These are phyloP conservation scores for Harpagoxenus sublaevis DNA, from an alignment of 2,888 invertebrate species.

Conservation along the genomic window DNA sequence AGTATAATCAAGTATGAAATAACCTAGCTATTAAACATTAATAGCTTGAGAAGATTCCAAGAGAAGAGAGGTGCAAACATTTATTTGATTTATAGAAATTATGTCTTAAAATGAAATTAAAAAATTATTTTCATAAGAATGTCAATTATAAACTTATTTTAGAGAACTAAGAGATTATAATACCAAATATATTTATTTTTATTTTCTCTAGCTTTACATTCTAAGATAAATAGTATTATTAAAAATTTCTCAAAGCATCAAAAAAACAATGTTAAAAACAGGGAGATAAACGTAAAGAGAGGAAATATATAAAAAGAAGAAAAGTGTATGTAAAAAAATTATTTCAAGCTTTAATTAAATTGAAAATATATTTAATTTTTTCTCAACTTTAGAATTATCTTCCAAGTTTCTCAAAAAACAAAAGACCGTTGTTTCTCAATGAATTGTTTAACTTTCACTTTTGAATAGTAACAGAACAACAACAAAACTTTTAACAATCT, in stretches of 20 bases:
- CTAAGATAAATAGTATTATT: background rate
- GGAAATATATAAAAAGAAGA: background rate
- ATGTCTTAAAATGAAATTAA: background rate
- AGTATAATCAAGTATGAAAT: constrained; percentile 41
- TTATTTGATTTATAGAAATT: background rate
- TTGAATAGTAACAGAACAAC: background rate
- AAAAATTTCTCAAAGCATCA: background rate
- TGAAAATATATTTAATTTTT: constrained; percentile 2
- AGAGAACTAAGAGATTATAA: background rate
- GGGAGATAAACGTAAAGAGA: background rate
- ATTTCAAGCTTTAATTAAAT: background rate
- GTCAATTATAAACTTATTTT: background rate
- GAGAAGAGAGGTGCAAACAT: background rate
- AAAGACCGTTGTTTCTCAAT: background rate
- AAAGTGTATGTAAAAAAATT: background rate
- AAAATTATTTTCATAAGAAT: background rate
- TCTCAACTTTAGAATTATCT: background rate
- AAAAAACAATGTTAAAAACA: background rate
- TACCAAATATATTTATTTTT: background rate
- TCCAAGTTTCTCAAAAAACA: background rate
- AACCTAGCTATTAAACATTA: constrained; percentile 26
- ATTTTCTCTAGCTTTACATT: background rate
- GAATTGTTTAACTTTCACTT: background rate
- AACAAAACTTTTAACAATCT: background rate
- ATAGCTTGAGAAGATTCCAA: constrained; percentile 23